A percentile compares a stretch with the other conserved stretches of the same genome.
phyloP scores from a whole-genome alignment of 2,797 vertebrate genomes.

The Bradypus variegatus region DNA sequence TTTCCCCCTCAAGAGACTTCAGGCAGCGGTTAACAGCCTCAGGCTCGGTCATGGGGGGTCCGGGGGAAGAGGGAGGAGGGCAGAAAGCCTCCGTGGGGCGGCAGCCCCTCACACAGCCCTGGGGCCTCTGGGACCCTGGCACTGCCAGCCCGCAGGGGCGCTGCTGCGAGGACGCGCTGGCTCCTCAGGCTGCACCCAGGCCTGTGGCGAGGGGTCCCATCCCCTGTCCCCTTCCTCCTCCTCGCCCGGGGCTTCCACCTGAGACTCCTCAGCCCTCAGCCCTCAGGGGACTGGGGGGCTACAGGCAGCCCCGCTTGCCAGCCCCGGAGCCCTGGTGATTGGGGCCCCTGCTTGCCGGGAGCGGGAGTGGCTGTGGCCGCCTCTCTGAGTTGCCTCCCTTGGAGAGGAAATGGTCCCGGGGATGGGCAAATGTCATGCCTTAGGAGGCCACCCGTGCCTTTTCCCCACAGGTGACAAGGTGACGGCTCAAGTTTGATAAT shows the following conservation, averaged over 20 bases:
- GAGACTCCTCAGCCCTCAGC: slow-evolving; percentile 66
- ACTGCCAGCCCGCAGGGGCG: slow-evolving; percentile 47
- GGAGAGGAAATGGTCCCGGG: slow-evolving; percentile 53
- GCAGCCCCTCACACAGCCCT: slow-evolving; percentile 82
- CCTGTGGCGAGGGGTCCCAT: slow-evolving; percentile 48
- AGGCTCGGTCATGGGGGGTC: slow-evolving; percentile 57
- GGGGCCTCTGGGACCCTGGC: slow-evolving; percentile 70
- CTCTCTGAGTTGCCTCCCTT: slow-evolving; percentile 53
- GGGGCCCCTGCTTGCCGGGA: slow-evolving; percentile 66
- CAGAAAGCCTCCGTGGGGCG: slow-evolving; percentile 36
- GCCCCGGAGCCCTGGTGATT: slow-evolving; percentile 65
- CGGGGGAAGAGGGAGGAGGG: slow-evolving; percentile 18
- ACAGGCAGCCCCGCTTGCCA: slow-evolving; percentile 75
- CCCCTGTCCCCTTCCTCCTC: slow-evolving; percentile 60
- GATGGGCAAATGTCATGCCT: slow-evolving; percentile 58
- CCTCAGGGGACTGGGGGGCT: slow-evolving; percentile 77
- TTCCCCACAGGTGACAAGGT: slow-evolving; percentile 71
- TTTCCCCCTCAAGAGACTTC: slow-evolving; percentile 64
- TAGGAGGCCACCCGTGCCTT: slow-evolving; percentile 71
- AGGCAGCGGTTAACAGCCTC: slow-evolving; percentile 70
- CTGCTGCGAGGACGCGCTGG: slow-evolving; percentile 65
- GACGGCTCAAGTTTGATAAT: slow-evolving; percentile 53
- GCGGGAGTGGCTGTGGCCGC: slow-evolving; percentile 62
- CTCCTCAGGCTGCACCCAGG: slow-evolving; percentile 54
- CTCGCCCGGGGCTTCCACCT: slow-evolving; percentile 71